Evolutionary conservation across 2,888 invertebrate genomes (phyloP).

Genomic region (Mimumesa dahlbomi): DNA sequence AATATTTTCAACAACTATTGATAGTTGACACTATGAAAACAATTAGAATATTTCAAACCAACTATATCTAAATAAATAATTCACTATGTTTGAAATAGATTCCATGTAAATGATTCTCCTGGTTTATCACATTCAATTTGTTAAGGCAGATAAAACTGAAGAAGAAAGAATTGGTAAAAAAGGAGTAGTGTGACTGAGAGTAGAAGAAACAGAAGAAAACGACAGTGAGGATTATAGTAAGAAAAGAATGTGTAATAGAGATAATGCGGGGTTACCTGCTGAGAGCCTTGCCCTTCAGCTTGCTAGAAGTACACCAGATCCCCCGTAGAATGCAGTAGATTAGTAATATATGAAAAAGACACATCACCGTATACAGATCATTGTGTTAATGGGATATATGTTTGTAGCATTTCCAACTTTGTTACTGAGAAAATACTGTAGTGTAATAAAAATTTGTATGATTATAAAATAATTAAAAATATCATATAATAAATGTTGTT

Average conservation of each 20-base stretch:
- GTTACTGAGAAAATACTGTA: too few relatives aligned
- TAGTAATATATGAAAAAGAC: conserved; percentile 74
- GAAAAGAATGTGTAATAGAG: conserved; percentile 68
- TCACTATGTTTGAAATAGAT: too few relatives aligned
- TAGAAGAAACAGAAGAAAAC: conserved; percentile 28
- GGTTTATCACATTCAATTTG: conserved; percentile 19
- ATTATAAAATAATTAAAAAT: too few relatives aligned
- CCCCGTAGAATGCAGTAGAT: conserved; percentile 76
- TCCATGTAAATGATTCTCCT: not conserved
- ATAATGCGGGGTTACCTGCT: conserved; percentile 87
- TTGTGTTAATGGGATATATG: conserved; percentile 62
- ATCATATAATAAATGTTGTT: too few relatives aligned
- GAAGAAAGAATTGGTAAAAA: conserved; percentile 11
- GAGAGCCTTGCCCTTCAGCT: conserved; percentile 90
- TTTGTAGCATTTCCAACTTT: too few relatives aligned
- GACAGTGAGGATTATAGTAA: conserved; percentile 35
- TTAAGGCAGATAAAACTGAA: not conserved
- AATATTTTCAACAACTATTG: too few relatives aligned
- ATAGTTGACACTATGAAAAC: too few relatives aligned
- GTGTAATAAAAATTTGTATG: too few relatives aligned
- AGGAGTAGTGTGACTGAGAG: conserved; percentile 25
- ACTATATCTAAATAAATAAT: too few relatives aligned
- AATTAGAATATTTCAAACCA: too few relatives aligned
- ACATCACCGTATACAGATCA: conserved; percentile 73
- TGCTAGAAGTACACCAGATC: conserved; percentile 84